These are phyloP conservation scores for Platalea minor DNA, from an alignment of 2,797 vertebrate genomes.

Conservation along the genomic window DNA sequence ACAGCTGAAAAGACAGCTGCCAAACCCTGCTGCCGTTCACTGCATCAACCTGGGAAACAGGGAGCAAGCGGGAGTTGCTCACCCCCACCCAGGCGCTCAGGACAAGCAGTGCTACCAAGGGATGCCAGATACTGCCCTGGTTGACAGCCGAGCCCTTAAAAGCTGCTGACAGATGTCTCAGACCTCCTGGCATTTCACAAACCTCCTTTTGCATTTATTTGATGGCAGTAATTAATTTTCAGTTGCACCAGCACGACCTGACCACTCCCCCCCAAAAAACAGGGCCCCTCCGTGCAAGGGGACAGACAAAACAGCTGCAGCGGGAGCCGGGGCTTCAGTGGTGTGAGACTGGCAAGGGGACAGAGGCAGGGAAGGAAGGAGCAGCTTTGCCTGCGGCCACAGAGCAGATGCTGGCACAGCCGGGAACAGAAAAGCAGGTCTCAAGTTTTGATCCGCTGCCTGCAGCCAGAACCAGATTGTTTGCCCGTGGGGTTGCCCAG, in stretches of 20 bases:
- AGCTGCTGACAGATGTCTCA: background rate
- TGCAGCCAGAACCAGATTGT: background rate
- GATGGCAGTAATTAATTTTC: background rate
- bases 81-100: fast-evolving
- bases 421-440: background rate
- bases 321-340: background rate
- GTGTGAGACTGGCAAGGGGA: background rate
- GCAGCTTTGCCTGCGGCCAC: background rate
- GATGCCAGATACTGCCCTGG: background rate
- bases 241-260: background rate
- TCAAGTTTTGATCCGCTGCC: background rate
- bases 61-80: background rate
- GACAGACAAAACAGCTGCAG: background rate
- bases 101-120: background rate
- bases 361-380: background rate
- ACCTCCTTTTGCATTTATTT: background rate
- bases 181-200: background rate
- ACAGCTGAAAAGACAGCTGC: too few species aligned
- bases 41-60: background rate
- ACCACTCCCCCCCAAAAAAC: fast-evolving
- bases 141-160: background rate
- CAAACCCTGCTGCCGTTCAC: background rate
- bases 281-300: background rate
- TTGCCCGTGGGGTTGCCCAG: background rate
- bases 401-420: background rate